These are phyloP conservation scores for Lepetodrilus schrolli DNA, from an alignment of 2,888 invertebrate genomes.

Conservation along the genomic window DNA sequence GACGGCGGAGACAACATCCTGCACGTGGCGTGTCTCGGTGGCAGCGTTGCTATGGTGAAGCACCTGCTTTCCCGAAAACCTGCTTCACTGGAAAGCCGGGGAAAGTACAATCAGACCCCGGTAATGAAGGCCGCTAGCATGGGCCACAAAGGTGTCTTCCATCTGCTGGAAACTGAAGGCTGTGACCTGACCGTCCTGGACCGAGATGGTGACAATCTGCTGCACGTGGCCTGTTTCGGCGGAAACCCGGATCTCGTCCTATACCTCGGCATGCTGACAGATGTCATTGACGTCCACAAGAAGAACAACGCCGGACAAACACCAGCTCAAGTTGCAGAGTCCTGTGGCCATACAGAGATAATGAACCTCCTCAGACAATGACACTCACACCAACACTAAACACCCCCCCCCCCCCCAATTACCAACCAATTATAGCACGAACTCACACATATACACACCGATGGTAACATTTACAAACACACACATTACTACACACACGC, in stretches of 20 bases:
- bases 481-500: too few species aligned
- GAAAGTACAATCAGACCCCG: neutral
- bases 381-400: too few species aligned
- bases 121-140: neutral
- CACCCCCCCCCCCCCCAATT: too few species aligned
- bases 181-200: neutral
- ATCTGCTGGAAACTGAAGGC: neutral
- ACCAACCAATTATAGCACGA: too few species aligned
- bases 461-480: too few species aligned
- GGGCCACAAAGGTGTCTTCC: neutral
- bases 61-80: neutral
- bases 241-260: neutral
- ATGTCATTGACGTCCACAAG: neutral
- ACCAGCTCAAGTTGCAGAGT: neutral
- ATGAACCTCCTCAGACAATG: too few species aligned
- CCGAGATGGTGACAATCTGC: neutral
- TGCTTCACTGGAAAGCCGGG: neutral
- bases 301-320: neutral
- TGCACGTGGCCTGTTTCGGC: neutral
- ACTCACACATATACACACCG: too few species aligned
- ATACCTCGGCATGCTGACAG: neutral
- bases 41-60: neutral
- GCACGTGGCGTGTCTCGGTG: slow-evolving; percentile 1
- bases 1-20: neutral
- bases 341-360: neutral